Base-by-base conservation (phyloP, 2,113 vertebrate genomes). In the Paradisaea rubra region DNA sequence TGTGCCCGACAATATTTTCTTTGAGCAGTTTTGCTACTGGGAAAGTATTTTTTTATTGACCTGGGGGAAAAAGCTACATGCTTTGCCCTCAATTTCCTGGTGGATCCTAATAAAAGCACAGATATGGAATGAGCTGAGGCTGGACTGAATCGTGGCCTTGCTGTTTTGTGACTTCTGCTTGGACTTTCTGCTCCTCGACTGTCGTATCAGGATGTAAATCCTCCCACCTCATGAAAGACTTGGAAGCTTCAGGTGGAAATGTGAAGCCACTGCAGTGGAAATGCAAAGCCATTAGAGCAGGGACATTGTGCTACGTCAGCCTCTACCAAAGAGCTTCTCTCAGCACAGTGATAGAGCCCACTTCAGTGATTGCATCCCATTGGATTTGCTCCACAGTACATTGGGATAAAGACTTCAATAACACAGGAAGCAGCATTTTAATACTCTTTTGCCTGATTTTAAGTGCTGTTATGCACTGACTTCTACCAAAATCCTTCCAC, bases 381-480 rank as follows among this genome's bases (percentile, higher is more conserved):
- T n/a, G 24, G 49, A 76, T 77, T 77, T 91, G 47, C 60, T 89
- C 49, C 27, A 41, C n/a, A 28, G 16, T n/a, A 37, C 33, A 22
- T 12, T 41, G 17, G 49, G 49, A 78, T 60, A 60, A 57, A 87
- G 81, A 64, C 56, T 78, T 80, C 39, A 84, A 28, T 61, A 73
- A 37, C 57, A 68, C 25, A 61, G 5, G 25, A 68, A 53, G 16
- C 24, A 52, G 39, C 41, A n/a, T 53, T 70, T 91, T 92, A 88
- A 87, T 68, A 60, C 77, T 49, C 35, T 90, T 96, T 83, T 81
- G 39, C 77, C 50, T 41, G 50, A 85, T 47, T 93, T 96, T 87
- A 78, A 88, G 74, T 95, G 84, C 79, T 87, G 25, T 76, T 92
- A 76, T 11, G 9, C 66, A 42, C 53, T 42, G 64, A 76, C 82